Base-by-base conservation (phyloP, 2,113 vertebrate species). In the Numenius arquata region DNA sequence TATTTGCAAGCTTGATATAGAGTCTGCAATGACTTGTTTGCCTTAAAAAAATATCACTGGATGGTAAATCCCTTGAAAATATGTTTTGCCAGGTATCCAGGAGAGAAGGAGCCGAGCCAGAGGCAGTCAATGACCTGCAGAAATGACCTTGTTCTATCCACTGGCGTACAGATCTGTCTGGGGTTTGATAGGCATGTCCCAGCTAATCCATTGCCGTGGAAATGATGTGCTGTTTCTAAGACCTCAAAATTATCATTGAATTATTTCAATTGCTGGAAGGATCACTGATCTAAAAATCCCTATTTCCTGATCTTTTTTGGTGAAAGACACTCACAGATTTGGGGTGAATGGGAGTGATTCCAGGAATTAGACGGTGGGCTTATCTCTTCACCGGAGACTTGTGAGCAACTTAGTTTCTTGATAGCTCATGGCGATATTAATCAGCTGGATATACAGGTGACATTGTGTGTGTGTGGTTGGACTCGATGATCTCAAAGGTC, bases 41-140 rank as follows among this genome's bases (percentile, higher is more conserved):
- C 59, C 63, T 89, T 67, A 25, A 61, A 66, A 80, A 27, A 59
- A 70, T 80, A 55, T 16, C 34, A 11, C 19, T 4, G 10, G n/a
- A 5, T 80, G 41, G 59, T 34, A 70, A 80, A 80, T 26, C 41
- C 40, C 15, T 2, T 70, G 55, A 34, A 27, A 70, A 53, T 6
- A 2, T 0, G 0, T 52, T 30, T 52, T 75, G 21, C 41, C 43
- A 32, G 34, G 41, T 10, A 3, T 17, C 21, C 11, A 3, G 65
- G 23, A 58, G 66, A 50, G 45, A 30, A 62, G 83, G 50, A 62
- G n/a, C 40, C 14, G 45, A 59, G 47, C 32, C 61, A 71, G 78
- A 78, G 53, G 9, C 21, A 34, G 55, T 10, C 50, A n/a, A 3
- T 50, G 45, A 86, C 11, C 61, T 21, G n/a, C 55, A 80, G 90